Evolutionary conservation across 2,888 invertebrate genomes (phyloP).

Genomic region (Aricia artaxerxes): DNA sequence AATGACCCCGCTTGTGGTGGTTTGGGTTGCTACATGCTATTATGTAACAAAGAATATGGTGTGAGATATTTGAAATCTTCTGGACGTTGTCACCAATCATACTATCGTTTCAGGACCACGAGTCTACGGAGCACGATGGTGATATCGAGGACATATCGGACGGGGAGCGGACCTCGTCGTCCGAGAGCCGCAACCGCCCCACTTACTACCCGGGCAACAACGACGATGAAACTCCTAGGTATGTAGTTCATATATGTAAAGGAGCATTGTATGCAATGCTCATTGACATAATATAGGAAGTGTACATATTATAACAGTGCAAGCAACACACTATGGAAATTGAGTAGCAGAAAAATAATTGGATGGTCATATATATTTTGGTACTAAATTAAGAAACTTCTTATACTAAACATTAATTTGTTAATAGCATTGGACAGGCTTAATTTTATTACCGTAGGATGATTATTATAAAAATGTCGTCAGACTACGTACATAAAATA

Average conservation of each 20-base stretch:
- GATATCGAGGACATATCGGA: slow-evolving; percentile 93
- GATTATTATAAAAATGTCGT: no score
- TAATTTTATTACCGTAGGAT: no score
- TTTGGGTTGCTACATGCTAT: neutral
- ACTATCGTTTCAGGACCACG: slow-evolving; percentile 71
- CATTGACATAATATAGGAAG: no score
- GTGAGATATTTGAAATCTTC: neutral
- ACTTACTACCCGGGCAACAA: slow-evolving; percentile 88
- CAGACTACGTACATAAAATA: no score
- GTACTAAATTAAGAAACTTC: no score
- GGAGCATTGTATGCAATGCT: no score
- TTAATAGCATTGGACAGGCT: no score
- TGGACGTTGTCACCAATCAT: neutral
- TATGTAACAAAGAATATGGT: neutral
- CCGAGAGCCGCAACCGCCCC: slow-evolving; percentile 81
- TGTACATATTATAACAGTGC: no score
- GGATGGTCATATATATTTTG: no score
- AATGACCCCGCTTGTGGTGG: neutral
- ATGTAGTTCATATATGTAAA: neutral
- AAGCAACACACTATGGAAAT: no score
- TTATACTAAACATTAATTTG: no score
- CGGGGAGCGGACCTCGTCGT: slow-evolving; percentile 88
- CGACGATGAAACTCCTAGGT: slow-evolving; percentile 79
- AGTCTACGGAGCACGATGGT: slow-evolving; percentile 91
- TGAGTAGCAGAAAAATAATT: no score